These are phyloP conservation scores for Pseudorhiza aurosa DNA, from an alignment of 30 jellyfish, hydroid and myxozoan species.

Conservation along the genomic window DNA sequence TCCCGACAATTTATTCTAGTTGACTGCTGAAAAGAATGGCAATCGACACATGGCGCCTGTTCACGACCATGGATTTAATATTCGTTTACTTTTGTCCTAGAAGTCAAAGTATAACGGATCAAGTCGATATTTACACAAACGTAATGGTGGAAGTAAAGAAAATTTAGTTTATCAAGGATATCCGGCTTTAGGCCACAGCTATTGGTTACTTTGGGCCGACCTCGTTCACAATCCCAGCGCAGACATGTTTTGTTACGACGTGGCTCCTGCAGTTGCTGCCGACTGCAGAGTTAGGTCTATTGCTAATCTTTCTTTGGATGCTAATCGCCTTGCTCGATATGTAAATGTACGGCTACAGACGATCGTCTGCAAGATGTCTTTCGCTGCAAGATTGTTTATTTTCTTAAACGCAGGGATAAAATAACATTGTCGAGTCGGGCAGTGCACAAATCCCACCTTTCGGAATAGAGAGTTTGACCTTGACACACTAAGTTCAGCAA, in stretches of 20 bases:
- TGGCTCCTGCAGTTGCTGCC: slow-evolving; percentile 24
- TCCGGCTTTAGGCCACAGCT: slow-evolving; percentile 68
- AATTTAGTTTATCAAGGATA: slow-evolving; percentile 46
- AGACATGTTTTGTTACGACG: slow-evolving; percentile 28
- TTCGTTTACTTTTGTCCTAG: neutral
- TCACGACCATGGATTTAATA: slow-evolving; percentile 3
- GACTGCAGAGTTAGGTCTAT: neutral
- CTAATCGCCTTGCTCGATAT: slow-evolving; percentile 2
- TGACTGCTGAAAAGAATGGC: neutral
- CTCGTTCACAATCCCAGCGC: slow-evolving; percentile 15
- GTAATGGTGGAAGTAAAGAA: slow-evolving; percentile 15
- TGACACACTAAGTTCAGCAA: too few species aligned
- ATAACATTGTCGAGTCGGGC: neutral
- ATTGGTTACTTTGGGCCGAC: slow-evolving; percentile 16
- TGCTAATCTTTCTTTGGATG: slow-evolving; percentile 25
- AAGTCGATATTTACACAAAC: slow-evolving; percentile 25
- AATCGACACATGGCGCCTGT: slow-evolving; percentile 23
- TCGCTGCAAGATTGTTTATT: neutral
- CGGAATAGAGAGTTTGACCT: neutral
- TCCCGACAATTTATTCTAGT: neutral
- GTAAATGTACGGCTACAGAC: neutral
- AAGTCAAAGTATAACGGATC: slow-evolving; percentile 35
- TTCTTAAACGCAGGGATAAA: neutral
- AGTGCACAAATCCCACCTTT: neutral
- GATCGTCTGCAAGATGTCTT: neutral